Percentiles rank a stretch among this genome's conserved stretches.
phyloP scores from a whole-genome alignment of 2,888 invertebrate genomes.

The Lycia hirtaria region DNA sequence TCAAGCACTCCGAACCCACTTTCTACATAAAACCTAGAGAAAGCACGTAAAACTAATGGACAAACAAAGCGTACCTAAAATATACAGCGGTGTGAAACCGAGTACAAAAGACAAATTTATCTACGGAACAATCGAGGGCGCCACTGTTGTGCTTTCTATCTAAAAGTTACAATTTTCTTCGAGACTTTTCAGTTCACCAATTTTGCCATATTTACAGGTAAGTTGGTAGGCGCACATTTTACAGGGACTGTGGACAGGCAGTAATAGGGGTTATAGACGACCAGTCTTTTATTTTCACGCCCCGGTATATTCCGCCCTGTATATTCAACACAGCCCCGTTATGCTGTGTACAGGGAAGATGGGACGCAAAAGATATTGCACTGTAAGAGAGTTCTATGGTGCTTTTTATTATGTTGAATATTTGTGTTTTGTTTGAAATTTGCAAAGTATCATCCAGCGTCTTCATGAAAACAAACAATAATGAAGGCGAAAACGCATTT shows the following conservation, averaged over 20 bases:
- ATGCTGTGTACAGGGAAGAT: constrained; percentile 6
- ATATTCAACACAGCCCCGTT: too few species aligned
- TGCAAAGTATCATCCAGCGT: too few species aligned
- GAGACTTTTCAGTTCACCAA: background rate
- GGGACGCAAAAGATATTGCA: background rate
- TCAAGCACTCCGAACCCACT: background rate
- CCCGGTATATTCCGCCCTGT: too few species aligned
- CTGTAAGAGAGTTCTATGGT: background rate
- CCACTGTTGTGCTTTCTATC: background rate
- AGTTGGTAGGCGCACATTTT: constrained; percentile 1
- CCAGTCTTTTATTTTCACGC: constrained; percentile 21
- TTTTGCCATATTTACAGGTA: background rate
- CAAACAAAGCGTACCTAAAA: constrained; percentile 28
- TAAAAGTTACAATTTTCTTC: background rate
- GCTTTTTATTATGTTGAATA: background rate
- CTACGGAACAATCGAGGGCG: background rate
- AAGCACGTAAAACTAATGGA: constrained; percentile 10
- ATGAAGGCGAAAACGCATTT: too few species aligned
- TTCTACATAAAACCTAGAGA: background rate
- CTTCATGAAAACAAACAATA: too few species aligned
- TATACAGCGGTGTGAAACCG: constrained; percentile 16
- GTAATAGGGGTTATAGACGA: constrained; percentile 23
- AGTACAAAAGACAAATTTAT: background rate
- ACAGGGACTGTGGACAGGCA: constrained; percentile 10
- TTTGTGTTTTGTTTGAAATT: background rate